phyloP scores from a whole-genome alignment of 2,113 vertebrate genomes.

The Hystrix brachyura region DNA sequence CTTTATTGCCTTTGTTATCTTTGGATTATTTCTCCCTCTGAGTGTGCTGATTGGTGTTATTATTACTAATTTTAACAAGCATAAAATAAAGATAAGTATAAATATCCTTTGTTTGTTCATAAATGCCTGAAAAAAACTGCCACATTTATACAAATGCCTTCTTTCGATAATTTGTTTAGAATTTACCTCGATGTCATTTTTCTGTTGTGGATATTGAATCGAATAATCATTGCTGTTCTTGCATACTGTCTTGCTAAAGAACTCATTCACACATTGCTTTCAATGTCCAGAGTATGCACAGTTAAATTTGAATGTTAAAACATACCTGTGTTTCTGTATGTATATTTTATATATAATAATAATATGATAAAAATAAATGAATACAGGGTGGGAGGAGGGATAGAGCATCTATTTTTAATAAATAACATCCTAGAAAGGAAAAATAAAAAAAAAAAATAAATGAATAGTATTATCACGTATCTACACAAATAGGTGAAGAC shows the following conservation, averaged over 20 bases:
- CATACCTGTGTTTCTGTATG: not conserved
- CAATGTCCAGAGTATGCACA: not conserved
- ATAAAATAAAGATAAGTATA: conserved; percentile 95
- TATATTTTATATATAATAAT: conserved; percentile 23
- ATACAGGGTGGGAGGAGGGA: not conserved
- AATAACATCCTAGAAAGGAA: conserved; percentile 10
- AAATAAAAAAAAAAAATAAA: no score
- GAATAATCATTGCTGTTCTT: not conserved
- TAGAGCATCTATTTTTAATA: conserved; percentile 70
- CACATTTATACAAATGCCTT: not conserved
- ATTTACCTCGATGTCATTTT: conserved; percentile 18
- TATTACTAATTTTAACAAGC: conserved; percentile 94
- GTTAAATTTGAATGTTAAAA: conserved; percentile 28
- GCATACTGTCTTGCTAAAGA: not conserved
- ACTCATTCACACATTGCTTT: not conserved
- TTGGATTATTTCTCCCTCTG: conserved; percentile 94
- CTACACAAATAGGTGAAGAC: conserved; percentile 8
- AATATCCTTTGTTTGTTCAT: not conserved
- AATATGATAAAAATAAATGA: conserved; percentile 3
- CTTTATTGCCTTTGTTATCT: conserved; percentile 93
- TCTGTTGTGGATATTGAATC: not conserved
- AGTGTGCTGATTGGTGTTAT: conserved; percentile 93
- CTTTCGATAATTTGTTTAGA: conserved; percentile 8
- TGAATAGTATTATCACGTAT: not conserved
- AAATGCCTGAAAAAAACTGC: not conserved